Conservation (phyloP, 2,888 invertebrate genomes). For the Ptilodon capucinus region DNA sequence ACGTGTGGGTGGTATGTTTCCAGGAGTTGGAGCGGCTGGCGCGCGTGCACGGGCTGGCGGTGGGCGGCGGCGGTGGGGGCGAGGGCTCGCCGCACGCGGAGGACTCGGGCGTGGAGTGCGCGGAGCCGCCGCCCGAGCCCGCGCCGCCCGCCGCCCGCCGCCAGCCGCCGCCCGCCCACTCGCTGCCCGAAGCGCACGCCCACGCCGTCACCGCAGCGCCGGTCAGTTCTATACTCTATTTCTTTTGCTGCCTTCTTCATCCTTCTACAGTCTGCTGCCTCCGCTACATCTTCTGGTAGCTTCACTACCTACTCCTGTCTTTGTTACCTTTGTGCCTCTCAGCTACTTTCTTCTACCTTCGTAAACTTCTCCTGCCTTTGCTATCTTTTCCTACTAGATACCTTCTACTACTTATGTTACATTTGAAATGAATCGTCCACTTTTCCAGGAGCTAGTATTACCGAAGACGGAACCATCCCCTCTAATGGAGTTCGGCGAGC, state of each 20-base stretch:
- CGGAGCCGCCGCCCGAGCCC: conserved; percentile 33
- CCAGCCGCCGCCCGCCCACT: conserved; percentile 23
- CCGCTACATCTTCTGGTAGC: no score
- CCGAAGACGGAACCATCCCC: conserved; percentile 65
- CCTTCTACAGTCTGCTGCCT: no score
- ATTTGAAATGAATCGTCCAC: conserved; percentile 54
- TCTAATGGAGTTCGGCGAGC: conserved; percentile 63
- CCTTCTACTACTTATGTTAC: no score
- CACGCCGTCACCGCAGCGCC: conserved; percentile 37
- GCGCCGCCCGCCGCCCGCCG: conserved; percentile 18
- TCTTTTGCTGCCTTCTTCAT: no score
- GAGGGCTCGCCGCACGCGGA: conserved; percentile 59
- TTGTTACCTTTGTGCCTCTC: no score
- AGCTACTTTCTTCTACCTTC: no score
- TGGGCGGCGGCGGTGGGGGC: conserved; percentile 82
- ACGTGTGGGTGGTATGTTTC: no score
- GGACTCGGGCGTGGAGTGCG: conserved; percentile 59
- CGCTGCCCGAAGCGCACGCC: background rate
- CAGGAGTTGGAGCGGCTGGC: conserved; percentile 91
- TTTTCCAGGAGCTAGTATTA: conserved; percentile 58
- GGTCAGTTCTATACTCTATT: no score
- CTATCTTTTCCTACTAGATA: no score
- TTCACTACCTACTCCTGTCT: no score
- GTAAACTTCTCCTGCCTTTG: no score
- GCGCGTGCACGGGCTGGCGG: conserved; percentile 87